Base-by-base conservation (phyloP, 1,140 invertebrate species). In the Scylla paramamosain region DNA sequence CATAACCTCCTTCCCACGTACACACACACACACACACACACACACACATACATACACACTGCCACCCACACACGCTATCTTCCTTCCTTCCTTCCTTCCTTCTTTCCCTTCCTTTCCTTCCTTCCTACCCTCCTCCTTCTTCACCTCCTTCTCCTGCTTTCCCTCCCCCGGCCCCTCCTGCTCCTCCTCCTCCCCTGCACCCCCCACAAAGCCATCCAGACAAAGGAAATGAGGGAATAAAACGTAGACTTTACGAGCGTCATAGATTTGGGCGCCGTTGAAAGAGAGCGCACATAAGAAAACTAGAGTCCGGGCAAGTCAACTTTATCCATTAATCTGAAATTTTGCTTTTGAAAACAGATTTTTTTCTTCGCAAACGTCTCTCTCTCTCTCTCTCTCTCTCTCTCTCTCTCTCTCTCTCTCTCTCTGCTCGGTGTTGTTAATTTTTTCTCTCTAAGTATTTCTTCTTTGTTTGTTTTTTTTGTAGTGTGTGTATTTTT, bases 291-390 rank as follows among this genome's bases (percentile, higher is more conserved):
- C 87, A 39, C 93, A 94, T 89, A 94, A 94, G 93, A 94, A 94
- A 94, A 83, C 82, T 91, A 77, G 52, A 95, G 86, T 95, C 90
- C 86, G 32, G 89, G 45, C 94, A 92, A 92, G 94, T 95, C 83
- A 95, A 95, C 89, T 95, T 95, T 95, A 86, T 92, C 94, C 94
- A 95, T 95, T 95, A 95, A 95, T 95, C 94, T 91, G 89, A 52
- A 95, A 95, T 95, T 95, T 95, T 95, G 94, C 94, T 95, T 92
- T 95, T 95, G 82, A 92, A 95, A 91, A 95, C 90, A 95, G 83
- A 82, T n/a, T 48, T 87, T 93, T 93, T 86, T 93, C 87, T 92
- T 25, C 39, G n/a, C 48, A 29, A 20, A 16, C 39, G n/a, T 28
- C 91, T 28, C 45, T 39, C 91, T 29, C 59, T 45, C 45, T 39